These are phyloP conservation scores for Agelastica alni DNA, from an alignment of 2,888 invertebrate species.

Conservation along the genomic window DNA sequence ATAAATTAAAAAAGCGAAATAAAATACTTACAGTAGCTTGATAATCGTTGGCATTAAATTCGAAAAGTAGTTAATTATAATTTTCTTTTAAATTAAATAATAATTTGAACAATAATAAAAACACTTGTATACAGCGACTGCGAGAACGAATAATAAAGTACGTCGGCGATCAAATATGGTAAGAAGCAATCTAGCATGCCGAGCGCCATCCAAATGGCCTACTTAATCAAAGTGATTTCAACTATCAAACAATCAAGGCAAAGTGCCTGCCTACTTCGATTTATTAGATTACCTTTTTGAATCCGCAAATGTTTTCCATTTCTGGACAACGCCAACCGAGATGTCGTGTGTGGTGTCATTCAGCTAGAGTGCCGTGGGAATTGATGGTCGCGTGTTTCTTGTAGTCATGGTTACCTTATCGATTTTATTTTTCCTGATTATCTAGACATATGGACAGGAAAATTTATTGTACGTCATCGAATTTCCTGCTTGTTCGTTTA, in stretches of 20 bases:
- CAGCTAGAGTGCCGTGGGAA: conserved; percentile 21
- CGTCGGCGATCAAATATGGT: conserved; percentile 5
- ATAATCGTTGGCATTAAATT: too few species aligned
- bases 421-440: neutral
- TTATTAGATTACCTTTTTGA: conserved; percentile 53
- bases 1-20: too few species aligned
- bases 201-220: conserved; percentile 26
- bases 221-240: conserved; percentile 37
- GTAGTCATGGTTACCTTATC: neutral
- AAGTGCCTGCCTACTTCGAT: conserved; percentile 32
- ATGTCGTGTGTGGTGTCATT: conserved; percentile 50
- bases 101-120: too few species aligned
- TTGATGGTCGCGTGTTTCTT: neutral
- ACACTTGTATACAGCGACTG: too few species aligned
- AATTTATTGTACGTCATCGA: neutral
- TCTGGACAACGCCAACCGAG: conserved; percentile 47
- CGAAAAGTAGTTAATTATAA: too few species aligned
- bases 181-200: conserved; percentile 9
- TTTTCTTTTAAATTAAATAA: too few species aligned
- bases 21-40: too few species aligned
- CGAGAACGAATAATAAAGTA: too few species aligned
- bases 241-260: conserved; percentile 43
- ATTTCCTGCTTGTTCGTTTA: neutral
- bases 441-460: neutral
- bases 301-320: conserved; percentile 56